These are phyloP conservation scores for Bubo scandiacus DNA, from an alignment of 2,113 vertebrate species.

Conservation along the genomic window DNA sequence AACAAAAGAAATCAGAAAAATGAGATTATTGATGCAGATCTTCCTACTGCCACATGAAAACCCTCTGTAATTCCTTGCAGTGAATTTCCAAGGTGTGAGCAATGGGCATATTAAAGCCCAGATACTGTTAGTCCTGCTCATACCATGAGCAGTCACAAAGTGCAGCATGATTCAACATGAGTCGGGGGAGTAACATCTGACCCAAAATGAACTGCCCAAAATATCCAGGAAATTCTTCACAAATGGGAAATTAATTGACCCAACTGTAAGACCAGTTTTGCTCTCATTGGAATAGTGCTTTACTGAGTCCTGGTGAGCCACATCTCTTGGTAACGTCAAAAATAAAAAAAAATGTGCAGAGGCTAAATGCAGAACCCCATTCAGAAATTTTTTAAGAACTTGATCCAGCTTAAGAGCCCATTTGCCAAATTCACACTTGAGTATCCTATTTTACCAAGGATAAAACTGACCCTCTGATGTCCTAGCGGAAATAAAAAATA, in stretches of 20 bases:
- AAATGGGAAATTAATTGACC: neutral
- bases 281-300: neutral
- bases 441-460: neutral
- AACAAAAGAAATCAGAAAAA: neutral
- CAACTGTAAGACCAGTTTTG: neutral
- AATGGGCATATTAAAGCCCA: neutral
- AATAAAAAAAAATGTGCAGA: neutral
- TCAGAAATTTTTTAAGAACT: neutral
- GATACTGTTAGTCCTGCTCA: neutral
- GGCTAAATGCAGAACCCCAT: neutral
- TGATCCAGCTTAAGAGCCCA: neutral
- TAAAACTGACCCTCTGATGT: neutral
- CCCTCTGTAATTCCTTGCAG: neutral
- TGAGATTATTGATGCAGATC: neutral
- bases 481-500: neutral
- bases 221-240: neutral
- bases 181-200: neutral
- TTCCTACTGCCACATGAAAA: neutral
- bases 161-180: neutral
- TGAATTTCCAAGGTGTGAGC: neutral
- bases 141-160: neutral
- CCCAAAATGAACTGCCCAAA: neutral
- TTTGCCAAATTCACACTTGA: neutral
- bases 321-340: neutral
- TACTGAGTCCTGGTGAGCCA: neutral